Evolutionary conservation across 2,797 vertebrate species (phyloP).

Genomic region (Pagetopsis macropterus): DNA sequence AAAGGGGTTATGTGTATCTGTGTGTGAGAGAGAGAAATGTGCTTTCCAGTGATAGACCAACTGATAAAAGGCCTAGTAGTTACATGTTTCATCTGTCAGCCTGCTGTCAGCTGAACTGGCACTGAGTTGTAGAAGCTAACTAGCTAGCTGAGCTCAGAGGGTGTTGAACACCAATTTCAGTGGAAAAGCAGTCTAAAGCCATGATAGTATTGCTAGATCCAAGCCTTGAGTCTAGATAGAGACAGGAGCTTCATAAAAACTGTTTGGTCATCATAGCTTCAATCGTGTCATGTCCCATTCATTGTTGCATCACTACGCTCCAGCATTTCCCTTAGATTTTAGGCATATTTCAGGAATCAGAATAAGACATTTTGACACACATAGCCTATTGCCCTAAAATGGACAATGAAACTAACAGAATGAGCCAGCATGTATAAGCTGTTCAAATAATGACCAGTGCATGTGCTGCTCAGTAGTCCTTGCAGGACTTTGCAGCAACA

Average conservation of each 20-base stretch:
- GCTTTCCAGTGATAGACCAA: neutral
- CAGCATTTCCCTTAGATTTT: neutral
- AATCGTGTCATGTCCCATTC: neutral
- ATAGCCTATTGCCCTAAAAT: neutral
- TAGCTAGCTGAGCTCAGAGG: slow-evolving; percentile 30
- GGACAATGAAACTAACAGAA: neutral
- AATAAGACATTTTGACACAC: neutral
- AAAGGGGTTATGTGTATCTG: neutral
- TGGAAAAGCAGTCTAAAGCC: slow-evolving; percentile 12
- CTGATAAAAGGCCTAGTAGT: slow-evolving; percentile 18
- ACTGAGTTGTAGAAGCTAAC: slow-evolving; percentile 34
- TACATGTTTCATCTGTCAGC: slow-evolving; percentile 19
- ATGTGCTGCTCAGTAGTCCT: slow-evolving; percentile 4
- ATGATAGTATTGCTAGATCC: slow-evolving; percentile 9
- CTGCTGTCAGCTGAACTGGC: slow-evolving; percentile 33
- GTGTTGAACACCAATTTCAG: slow-evolving; percentile 24
- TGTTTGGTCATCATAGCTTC: slow-evolving; percentile 4
- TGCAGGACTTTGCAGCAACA: slow-evolving; percentile 13
- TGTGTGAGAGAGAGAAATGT: neutral
- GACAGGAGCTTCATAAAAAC: slow-evolving; percentile 1
- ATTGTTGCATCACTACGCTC: neutral
- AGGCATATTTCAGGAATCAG: neutral
- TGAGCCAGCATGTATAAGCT: neutral
- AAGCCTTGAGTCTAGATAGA: slow-evolving; percentile 12
- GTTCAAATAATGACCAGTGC: slow-evolving; percentile 3